Evolutionary conservation across 2,888 invertebrate species (phyloP), one percentile per base, ranked within the genome.

Genomic region (Chloroclysta siterata): DNA sequence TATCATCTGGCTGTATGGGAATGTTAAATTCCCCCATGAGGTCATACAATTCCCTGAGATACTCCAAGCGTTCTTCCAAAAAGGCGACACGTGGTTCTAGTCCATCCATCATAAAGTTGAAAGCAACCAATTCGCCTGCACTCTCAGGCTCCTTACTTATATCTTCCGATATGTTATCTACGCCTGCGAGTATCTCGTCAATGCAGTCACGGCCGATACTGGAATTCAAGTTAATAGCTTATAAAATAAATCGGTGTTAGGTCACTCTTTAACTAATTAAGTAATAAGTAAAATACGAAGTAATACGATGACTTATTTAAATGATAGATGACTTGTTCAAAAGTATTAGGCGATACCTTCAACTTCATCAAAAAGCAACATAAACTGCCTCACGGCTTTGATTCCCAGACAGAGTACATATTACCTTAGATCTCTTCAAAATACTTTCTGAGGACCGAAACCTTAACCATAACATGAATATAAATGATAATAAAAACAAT

Each of bases 21-120:
- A 98, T 96, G 29, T 94, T 88, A 81, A 95, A 98, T 78, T 97
- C 96, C 63, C 97, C 97, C 89, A 97, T 96, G 5, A 98, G 94
- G 70, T 97, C 96, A 79, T 97, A 97, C 63, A 97, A 87, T 77
- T 98, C 97, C 71, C 97, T 96, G 6, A 97, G 94, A 80, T 97
- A 96, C 79, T 97, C 97, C 5, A 97, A 89, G 36, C 95, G 94
- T 51, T 94, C 90, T 79, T 97, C 97, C 77, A 98, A 93, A 28
- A 89, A 89, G 28, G 95, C 95, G 57, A 97, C 94, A 77, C 95
- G 94, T 1, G 91, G 81, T 70, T 95, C 94, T 11, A 96, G 90
- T 5, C 94, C 94, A 62, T 97, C 96, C 54, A 97, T 80, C 88
- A 96, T 95, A 52, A 93, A 94, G 62, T 97, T 94, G 75, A 95